Base-by-base conservation (phyloP, 2,888 invertebrate genomes). In the Epinotia ramella region DNA sequence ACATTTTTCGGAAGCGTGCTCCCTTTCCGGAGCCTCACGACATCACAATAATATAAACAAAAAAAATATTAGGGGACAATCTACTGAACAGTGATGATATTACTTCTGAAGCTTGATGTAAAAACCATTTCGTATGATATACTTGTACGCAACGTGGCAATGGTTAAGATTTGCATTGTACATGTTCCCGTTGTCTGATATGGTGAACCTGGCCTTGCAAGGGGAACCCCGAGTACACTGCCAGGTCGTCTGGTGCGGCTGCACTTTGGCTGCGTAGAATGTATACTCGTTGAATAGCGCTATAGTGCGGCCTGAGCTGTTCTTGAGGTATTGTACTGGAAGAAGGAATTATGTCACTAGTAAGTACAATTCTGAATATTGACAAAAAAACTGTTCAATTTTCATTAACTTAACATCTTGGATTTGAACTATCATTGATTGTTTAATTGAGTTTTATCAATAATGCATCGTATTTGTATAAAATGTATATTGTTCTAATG, bases 161-260 rank as follows among this genome's bases (percentile, higher is more conserved):
- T 80, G 84, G 7, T 72, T 49, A 33, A 76, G 72, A 24, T 73
- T 71, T 11, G 56, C 62, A 20, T 67, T 76, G 16, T 68, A 73
- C 2, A 81, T 73, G 9, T 56, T 20, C 2, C 59, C 33, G n/a
- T 28, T 59, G n/a, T 75, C 78, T 33, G 60, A 67, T 44, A 79
- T 75, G 18, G 73, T 82, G 16, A 86, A 68, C 13, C 84, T 79
- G 0, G 86, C 83, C 28, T 80, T 81, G 64, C 88, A 86, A 3
- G 68, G 68, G 20, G 40, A 24, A 20, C 68, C 44, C 24, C 40
- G 59, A 3, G 68, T 68, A 16, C 68, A 68, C 13, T 68, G 68
- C 68, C 68, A 68, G 7, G 33, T 68, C 9, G 20, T 68, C 1
- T 20, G 40, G 20, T 44, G 40, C 11, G 57, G 16, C 16, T 57